Evolutionary conservation across 2,113 vertebrate species (phyloP).

Genomic region (Pelodiscus sinensis): DNA sequence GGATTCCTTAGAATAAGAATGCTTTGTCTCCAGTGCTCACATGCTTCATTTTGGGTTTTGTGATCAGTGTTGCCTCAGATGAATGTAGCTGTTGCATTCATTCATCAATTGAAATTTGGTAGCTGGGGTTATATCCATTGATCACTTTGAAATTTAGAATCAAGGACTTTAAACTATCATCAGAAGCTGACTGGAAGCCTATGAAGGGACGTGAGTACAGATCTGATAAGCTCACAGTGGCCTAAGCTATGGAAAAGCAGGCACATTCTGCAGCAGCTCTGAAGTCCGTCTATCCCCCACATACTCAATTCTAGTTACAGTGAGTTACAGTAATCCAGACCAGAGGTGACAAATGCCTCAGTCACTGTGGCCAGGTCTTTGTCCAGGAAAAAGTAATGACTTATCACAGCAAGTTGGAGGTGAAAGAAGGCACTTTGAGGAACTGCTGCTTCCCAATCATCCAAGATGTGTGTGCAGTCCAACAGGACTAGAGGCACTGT

Average conservation of each 20-base stretch:
- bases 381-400: background rate
- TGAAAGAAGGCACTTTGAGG: background rate
- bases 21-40: conserved; percentile 32
- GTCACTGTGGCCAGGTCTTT: background rate
- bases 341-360: background rate
- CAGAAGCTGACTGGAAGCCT: conserved; percentile 25
- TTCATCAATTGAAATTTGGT: conserved; percentile 52
- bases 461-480: background rate
- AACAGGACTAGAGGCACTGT: background rate
- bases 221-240: background rate
- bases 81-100: background rate
- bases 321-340: background rate
- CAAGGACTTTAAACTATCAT: conserved; percentile 16
- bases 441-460: background rate
- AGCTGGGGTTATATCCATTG: conserved; percentile 22
- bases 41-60: conserved; percentile 65
- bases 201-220: conserved; percentile 11
- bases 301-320: background rate
- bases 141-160: conserved; percentile 61
- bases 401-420: background rate
- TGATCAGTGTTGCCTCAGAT: conserved; percentile 26
- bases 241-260: background rate
- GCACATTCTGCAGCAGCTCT: background rate
- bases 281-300: no score
- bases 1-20: background rate